Percentiles rank a stretch among this genome's conserved stretches.
phyloP scores from a whole-genome alignment of 2,888 invertebrate species.

The Morpho achilles region DNA sequence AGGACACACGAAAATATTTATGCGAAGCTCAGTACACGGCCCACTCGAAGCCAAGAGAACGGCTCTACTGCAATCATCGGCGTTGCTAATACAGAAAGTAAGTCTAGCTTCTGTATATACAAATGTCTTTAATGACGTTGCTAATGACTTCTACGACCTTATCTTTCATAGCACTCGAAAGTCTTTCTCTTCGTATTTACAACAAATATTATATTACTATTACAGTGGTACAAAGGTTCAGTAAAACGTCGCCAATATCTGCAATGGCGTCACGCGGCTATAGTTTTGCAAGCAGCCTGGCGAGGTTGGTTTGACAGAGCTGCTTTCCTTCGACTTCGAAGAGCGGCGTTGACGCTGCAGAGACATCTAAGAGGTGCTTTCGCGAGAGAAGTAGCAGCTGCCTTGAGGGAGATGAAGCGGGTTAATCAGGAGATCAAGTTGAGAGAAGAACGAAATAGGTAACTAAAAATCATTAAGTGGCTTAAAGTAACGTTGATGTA shows the following conservation, averaged over 20 bases:
- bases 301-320: slow-evolving; percentile 92
- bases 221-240: slow-evolving; percentile 82
- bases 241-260: slow-evolving; percentile 83
- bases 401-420: slow-evolving; percentile 90
- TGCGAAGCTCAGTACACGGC: slow-evolving; percentile 89
- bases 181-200: no score
- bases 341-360: slow-evolving; percentile 92
- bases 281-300: slow-evolving; percentile 90
- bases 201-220: neutral
- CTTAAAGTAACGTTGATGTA: no score
- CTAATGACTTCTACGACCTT: no score
- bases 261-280: slow-evolving; percentile 81
- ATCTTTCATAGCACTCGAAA: no score
- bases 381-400: slow-evolving; percentile 92
- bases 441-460: slow-evolving; percentile 81
- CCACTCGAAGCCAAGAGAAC: slow-evolving; percentile 90
- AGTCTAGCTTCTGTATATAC: neutral
- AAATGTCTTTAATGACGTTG: no score
- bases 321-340: slow-evolving; percentile 87
- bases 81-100: slow-evolving; percentile 86
- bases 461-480: neutral
- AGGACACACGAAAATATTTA: slow-evolving; percentile 91
- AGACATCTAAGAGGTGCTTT: slow-evolving; percentile 92
- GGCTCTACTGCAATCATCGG: slow-evolving; percentile 83
- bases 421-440: slow-evolving; percentile 93